Conservation (phyloP, 2,113 vertebrate species). For the Chionodraco myersi region DNA sequence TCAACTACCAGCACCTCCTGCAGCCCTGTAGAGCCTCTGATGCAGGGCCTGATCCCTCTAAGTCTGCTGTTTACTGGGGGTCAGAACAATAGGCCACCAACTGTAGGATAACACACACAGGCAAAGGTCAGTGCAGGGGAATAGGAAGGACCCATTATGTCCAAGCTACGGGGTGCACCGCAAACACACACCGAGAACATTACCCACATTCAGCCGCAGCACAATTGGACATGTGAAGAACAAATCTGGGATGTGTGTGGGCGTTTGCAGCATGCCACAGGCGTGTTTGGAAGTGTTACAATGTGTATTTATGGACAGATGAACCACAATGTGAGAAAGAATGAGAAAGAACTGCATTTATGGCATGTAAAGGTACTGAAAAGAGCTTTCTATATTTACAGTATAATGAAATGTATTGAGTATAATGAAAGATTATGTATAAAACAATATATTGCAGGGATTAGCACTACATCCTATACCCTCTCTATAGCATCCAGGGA, state of each 20-base stretch:
- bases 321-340: constrained; percentile 15
- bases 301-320: constrained; percentile 56
- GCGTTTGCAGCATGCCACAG: constrained; percentile 48
- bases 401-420: constrained; percentile 19
- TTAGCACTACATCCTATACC: background rate
- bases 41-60: constrained; percentile 41
- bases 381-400: background rate
- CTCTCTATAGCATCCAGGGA: background rate
- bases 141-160: constrained; percentile 21
- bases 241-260: constrained; percentile 56
- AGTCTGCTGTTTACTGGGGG: constrained; percentile 38
- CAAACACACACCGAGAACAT: constrained; percentile 13
- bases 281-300: constrained; percentile 42
- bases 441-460: constrained; percentile 8
- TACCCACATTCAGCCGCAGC: constrained; percentile 14
- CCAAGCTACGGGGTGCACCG: background rate
- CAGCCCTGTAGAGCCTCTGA: constrained; percentile 29
- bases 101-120: constrained; percentile 6
- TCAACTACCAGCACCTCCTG: background rate
- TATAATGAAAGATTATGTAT: constrained; percentile 40
- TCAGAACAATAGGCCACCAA: constrained; percentile 43
- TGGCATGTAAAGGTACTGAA: constrained; percentile 23
- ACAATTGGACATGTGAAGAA: constrained; percentile 32
- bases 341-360: background rate
- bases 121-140: constrained; percentile 35